Evolutionary conservation across 2,113 vertebrate genomes (phyloP).

Genomic region (Hippocampus abdominalis): DNA sequence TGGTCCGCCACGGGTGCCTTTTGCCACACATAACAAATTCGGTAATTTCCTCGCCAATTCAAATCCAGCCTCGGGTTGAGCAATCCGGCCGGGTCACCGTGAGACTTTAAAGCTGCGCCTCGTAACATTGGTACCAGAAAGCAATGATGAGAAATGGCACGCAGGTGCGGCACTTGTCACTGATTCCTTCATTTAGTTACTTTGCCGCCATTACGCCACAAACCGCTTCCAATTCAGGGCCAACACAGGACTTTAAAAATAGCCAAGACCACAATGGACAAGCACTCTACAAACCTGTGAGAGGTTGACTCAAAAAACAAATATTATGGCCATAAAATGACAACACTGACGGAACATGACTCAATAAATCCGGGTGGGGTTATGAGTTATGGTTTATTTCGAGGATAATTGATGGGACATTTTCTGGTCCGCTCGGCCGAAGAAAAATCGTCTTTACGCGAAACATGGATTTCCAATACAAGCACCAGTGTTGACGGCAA

Average conservation of each 20-base stretch:
- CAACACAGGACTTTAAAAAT: slow-evolving; percentile 6
- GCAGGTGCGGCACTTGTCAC: slow-evolving; percentile 59
- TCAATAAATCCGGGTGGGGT: slow-evolving; percentile 34
- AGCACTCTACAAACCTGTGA: background rate
- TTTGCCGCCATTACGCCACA: slow-evolving; percentile 5
- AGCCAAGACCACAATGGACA: background rate
- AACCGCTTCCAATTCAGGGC: slow-evolving; percentile 14
- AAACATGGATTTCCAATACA: slow-evolving; percentile 65
- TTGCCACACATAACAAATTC: slow-evolving; percentile 70
- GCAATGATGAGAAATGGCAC: slow-evolving; percentile 70
- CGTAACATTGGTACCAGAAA: slow-evolving; percentile 50
- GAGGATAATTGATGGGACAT: slow-evolving; percentile 63
- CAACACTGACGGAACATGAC: slow-evolving; percentile 31
- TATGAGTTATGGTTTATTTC: slow-evolving; percentile 45
- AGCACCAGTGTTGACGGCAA: slow-evolving; percentile 31
- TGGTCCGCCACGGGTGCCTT: slow-evolving; percentile 55
- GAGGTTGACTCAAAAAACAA: background rate
- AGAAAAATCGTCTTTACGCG: slow-evolving; percentile 53
- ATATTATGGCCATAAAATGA: slow-evolving; percentile 24
- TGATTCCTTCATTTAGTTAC: slow-evolving; percentile 49
- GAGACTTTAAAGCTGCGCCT: slow-evolving; percentile 43
- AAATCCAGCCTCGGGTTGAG: slow-evolving; percentile 52
- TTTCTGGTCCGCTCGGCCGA: slow-evolving; percentile 52
- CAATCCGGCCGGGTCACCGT: slow-evolving; percentile 51
- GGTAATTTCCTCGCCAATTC: slow-evolving; percentile 67